Conservation (phyloP, 92 coral and sea anemone species). For the Anthopleura xanthogrammica region DNA sequence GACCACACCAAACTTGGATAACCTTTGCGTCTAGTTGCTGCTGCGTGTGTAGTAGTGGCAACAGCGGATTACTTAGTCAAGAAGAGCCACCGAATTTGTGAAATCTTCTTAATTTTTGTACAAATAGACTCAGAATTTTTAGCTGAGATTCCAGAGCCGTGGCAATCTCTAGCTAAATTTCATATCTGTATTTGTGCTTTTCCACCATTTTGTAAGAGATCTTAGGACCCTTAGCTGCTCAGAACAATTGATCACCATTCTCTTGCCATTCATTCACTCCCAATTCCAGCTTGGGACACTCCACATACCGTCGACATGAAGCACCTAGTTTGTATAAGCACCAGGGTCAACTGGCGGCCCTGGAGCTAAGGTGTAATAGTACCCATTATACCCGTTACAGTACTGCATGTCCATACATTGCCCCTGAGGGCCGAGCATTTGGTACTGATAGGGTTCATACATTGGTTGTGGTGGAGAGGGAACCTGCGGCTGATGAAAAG, state of each 20-base stretch:
- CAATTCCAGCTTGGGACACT: conserved; percentile 18
- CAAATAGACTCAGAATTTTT: not conserved
- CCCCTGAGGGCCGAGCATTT: conserved; percentile 56
- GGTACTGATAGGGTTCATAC: conserved; percentile 48
- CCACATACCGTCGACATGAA: not conserved
- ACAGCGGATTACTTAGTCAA: not conserved
- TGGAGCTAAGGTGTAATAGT: conserved; percentile 50
- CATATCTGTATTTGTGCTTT: not conserved
- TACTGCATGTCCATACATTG: conserved; percentile 61
- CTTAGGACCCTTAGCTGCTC: not conserved
- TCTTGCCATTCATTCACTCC: not conserved
- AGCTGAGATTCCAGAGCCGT: not conserved
- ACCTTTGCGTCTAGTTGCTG: not conserved
- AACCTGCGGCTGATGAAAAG: conserved; percentile 30
- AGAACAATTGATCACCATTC: not conserved
- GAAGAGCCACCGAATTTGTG: not conserved
- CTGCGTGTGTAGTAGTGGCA: not conserved
- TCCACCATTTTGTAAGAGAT: not conserved
- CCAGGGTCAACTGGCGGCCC: conserved; percentile 20
- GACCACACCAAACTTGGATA: not conserved
- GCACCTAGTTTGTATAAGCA: conserved; percentile 1
- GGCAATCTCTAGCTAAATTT: not conserved
- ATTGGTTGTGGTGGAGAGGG: conserved; percentile 20
- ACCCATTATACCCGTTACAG: conserved; percentile 57
- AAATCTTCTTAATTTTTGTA: not conserved